These are phyloP conservation scores for Mactromeris polynyma DNA, from an alignment of 2,888 invertebrate species.

Conservation along the genomic window DNA sequence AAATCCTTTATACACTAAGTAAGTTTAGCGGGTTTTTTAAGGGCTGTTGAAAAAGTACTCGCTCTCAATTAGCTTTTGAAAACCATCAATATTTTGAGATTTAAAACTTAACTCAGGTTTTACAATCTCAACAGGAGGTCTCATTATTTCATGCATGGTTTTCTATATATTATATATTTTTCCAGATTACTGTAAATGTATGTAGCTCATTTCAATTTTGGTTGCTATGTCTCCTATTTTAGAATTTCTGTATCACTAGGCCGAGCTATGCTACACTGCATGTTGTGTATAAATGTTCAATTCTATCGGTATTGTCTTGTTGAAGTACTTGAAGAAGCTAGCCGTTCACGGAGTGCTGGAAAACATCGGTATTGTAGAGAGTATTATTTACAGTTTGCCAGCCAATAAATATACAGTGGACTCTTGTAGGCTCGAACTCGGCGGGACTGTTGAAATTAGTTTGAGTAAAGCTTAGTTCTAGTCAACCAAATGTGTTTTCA, in stretches of 20 bases:
- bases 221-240: not conserved
- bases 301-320: not conserved
- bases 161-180: not conserved
- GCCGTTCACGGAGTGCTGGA: not conserved
- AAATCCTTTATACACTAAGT: too few species aligned
- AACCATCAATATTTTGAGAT: not conserved
- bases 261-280: slow-evolving; percentile 3
- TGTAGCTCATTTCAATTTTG: not conserved
- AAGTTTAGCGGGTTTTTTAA: too few species aligned
- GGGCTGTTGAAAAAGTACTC: too few species aligned
- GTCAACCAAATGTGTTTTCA: too few species aligned
- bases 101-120: not conserved
- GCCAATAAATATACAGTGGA: not conserved
- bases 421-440: not conserved
- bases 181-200: not conserved
- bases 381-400: not conserved
- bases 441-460: too few species aligned
- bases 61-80: not conserved
- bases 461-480: too few species aligned
- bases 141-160: not conserved
- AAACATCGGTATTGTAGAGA: not conserved
- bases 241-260: not conserved
- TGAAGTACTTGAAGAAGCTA: not conserved
- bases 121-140: not conserved
- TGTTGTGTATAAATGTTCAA: not conserved